These are phyloP conservation scores for Pogonognathellus flavescens DNA, from an alignment of 1,140 invertebrate species.

Conservation along the genomic window DNA sequence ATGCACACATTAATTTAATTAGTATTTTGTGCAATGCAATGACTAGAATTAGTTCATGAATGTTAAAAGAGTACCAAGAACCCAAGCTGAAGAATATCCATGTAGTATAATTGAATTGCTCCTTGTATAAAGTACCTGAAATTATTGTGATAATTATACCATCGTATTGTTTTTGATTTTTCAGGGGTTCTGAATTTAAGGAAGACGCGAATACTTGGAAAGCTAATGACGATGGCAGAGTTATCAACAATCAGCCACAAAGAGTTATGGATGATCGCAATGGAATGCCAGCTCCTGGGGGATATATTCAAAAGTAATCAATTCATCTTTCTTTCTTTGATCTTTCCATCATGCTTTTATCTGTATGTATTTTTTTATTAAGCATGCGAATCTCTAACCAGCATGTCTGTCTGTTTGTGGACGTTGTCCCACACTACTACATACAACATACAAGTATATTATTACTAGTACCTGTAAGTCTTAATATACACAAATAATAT, in stretches of 20 bases:
- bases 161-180: not conserved
- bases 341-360: not conserved
- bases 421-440: no score
- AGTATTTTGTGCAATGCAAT: no score
- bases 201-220: conserved; percentile 96
- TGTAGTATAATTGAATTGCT: no score
- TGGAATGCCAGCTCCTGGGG: conserved; percentile 69
- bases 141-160: no score
- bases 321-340: not conserved
- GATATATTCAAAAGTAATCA: conserved; percentile 74
- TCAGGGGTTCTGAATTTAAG: conserved; percentile 90
- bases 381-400: not conserved
- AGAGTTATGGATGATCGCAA: conserved; percentile 80
- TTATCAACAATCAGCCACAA: conserved; percentile 76
- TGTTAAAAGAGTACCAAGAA: no score
- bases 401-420: no score
- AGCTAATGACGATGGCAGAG: conserved; percentile 77
- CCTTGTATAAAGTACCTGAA: no score
- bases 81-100: no score
- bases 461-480: no score
- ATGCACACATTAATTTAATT: no score
- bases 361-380: not conserved
- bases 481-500: not conserved
- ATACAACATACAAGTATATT: no score
- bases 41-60: no score